Evolutionary conservation across 2,797 vertebrate genomes (phyloP), one percentile per base, ranked within the genome.

Genomic region (Typhlichthys subterraneus): DNA sequence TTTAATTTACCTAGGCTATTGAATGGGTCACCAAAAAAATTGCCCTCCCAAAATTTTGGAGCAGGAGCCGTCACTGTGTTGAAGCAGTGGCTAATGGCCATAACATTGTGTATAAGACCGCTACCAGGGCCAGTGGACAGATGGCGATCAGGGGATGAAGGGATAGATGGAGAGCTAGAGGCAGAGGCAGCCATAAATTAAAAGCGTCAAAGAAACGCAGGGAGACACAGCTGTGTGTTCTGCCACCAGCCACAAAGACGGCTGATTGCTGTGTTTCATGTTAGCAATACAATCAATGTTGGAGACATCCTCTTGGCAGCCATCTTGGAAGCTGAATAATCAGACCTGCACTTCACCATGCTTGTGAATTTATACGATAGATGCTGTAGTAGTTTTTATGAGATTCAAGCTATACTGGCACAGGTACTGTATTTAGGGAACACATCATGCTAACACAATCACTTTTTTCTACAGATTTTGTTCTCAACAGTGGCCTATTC

Each of bases 241-340:
- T 48, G 66, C 80, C 74, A 74, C 75, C 72, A 73, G 54, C 61
- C 79, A 78, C 76, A 85, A 85, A 84, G 17, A 61, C 72, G 59
- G 46, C 75, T 84, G 81, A 87, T 84, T 81, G 80, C 76, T 73
- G 23, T 68, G 67, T 71, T 80, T 72, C 72, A 71, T 79, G 76
- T 71, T 55, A 8, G n/a, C 61, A 57, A 70, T 66, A 88, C 82
- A 85, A 85, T 76, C 63, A 67, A 52, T 55, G 62, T 62, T 69
- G 69, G 68, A 77, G 61, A 23, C 45, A 12, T 60, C 54, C 57
- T 74, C 58, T 76, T 85, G 75, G 83, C 82, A 81, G 77, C 75
- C 65, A 75, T 80, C 63, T 84, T 75, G 72, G 45, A 49, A 45
- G 63, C 65, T 77, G 77, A 79, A 81, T 85, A 82, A 80, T 81